Conservation (phyloP, 2,113 vertebrate species). For the Cisticola juncidis region DNA sequence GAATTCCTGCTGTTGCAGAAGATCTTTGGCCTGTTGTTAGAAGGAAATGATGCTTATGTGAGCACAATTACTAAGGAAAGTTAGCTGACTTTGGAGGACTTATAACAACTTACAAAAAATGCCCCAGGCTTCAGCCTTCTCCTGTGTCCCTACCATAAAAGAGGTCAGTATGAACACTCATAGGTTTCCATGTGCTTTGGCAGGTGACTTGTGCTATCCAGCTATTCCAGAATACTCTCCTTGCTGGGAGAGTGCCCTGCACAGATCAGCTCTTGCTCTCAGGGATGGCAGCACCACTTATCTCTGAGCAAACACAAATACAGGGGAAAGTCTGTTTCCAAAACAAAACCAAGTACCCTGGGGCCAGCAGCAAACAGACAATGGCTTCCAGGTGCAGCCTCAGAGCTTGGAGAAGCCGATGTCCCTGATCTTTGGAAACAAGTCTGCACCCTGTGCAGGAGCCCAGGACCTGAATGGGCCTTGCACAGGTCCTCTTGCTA, state of each 20-base stretch:
- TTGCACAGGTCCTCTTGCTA: not conserved
- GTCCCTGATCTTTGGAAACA: not conserved
- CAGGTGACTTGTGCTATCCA: not conserved
- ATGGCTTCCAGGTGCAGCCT: not conserved
- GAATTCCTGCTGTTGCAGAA: slow-evolving; percentile 43
- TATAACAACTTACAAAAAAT: not conserved
- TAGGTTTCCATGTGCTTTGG: not conserved
- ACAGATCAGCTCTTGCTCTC: not conserved
- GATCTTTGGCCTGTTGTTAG: slow-evolving; percentile 35
- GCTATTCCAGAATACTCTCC: not conserved
- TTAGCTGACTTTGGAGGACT: not conserved
- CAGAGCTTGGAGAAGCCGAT: not conserved
- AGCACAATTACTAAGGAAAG: not conserved
- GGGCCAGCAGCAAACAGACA: not conserved
- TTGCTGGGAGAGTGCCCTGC: not conserved
- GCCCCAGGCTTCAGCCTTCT: not conserved
- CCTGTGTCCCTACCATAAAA: not conserved
- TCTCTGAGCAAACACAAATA: not conserved
- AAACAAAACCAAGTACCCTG: not conserved
- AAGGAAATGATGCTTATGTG: slow-evolving; percentile 39
- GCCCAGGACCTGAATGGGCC: not conserved
- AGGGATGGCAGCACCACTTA: not conserved
- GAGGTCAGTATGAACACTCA: not conserved
- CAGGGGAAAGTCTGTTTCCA: not conserved
- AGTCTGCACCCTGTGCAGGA: not conserved